These are phyloP conservation scores for Epinotia ramella DNA, from an alignment of 2,888 invertebrate genomes.

Conservation along the genomic window DNA sequence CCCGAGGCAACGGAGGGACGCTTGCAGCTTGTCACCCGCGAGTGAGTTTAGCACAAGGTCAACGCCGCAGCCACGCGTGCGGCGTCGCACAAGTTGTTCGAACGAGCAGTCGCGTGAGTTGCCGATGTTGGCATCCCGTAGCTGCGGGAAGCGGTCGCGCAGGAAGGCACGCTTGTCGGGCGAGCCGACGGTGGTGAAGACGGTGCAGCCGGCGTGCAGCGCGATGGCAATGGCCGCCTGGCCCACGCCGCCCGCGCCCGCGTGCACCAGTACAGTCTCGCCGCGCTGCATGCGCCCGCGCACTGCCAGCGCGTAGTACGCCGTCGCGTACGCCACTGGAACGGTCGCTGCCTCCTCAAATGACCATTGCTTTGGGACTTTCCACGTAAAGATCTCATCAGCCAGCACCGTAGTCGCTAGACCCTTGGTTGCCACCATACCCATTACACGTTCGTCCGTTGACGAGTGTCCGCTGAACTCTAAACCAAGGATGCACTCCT, in stretches of 20 bases:
- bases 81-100: slow-evolving; percentile 93
- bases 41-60: slow-evolving; percentile 92
- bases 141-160: slow-evolving; percentile 90
- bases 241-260: slow-evolving; percentile 98
- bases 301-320: slow-evolving; percentile 95
- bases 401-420: slow-evolving; percentile 95
- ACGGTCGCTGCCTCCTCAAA: slow-evolving; percentile 97
- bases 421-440: slow-evolving; percentile 95
- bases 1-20: slow-evolving; percentile 96
- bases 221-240: slow-evolving; percentile 98
- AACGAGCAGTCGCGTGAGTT: slow-evolving; percentile 96
- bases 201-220: slow-evolving; percentile 93
- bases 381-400: slow-evolving; percentile 94
- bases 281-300: slow-evolving; percentile 94
- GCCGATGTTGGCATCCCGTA: slow-evolving; percentile 92
- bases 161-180: slow-evolving; percentile 95
- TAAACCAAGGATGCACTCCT: slow-evolving; percentile 97
- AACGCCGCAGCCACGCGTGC: slow-evolving; percentile 96
- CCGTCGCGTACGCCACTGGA: slow-evolving; percentile 96
- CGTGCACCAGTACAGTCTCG: slow-evolving; percentile 95
- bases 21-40: slow-evolving; percentile 89
- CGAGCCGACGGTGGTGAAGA: slow-evolving; percentile 96
- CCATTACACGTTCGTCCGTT: slow-evolving; percentile 94
- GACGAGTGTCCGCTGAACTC: slow-evolving; percentile 95
- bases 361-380: slow-evolving; percentile 94